Conservation (phyloP, 2,888 invertebrate genomes). For the Eilema caniola region DNA sequence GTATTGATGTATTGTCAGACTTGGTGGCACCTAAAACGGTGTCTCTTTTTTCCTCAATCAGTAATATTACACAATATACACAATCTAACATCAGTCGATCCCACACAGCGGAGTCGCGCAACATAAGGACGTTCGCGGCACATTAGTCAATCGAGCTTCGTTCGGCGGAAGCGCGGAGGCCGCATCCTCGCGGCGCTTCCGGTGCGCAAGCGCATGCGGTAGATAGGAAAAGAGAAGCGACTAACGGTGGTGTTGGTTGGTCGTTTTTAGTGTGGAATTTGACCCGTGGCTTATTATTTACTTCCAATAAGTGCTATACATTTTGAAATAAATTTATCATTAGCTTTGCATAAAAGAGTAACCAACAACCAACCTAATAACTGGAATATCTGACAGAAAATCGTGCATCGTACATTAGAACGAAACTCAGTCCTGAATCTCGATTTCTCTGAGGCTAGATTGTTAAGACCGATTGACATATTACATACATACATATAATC, state of each 20-base stretch:
- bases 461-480: too few relatives aligned
- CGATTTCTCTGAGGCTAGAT: too few relatives aligned
- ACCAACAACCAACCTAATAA: too few relatives aligned
- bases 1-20: too few relatives aligned
- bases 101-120: conserved; percentile 4
- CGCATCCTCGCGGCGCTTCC: conserved; percentile 65
- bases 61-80: too few relatives aligned
- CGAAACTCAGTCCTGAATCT: too few relatives aligned
- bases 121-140: conserved; percentile 15
- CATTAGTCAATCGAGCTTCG: conserved; percentile 37
- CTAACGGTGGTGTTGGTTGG: background rate
- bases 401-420: too few relatives aligned
- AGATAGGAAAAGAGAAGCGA: conserved; percentile 8
- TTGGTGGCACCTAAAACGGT: background rate
- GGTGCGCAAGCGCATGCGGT: conserved; percentile 44
- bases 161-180: conserved; percentile 65
- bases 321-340: background rate
- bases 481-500: too few relatives aligned
- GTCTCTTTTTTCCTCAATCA: too few relatives aligned
- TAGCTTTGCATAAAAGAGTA: too few relatives aligned
- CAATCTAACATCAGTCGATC: background rate
- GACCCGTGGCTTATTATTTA: background rate
- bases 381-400: too few relatives aligned
- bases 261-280: too few relatives aligned
- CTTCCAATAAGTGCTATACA: background rate